Conservation (phyloP, 1,140 invertebrate species). For the Dendrolimus punctatus region DNA sequence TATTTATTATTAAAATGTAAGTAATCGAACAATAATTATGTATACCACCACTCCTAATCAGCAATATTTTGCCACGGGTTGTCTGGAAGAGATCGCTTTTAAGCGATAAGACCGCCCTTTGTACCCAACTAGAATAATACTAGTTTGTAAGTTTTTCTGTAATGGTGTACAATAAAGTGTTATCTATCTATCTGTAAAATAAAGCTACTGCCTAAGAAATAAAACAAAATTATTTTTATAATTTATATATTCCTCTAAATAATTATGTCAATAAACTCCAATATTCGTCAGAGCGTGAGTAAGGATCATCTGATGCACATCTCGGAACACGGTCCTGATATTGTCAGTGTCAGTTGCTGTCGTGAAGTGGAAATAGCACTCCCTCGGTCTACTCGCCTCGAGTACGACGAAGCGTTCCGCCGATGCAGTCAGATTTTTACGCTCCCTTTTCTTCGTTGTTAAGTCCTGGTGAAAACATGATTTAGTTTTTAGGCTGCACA, state of each 20-base stretch:
- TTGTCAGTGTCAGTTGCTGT: conserved; percentile 83
- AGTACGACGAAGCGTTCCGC: conserved; percentile 38
- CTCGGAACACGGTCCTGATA: conserved; percentile 79
- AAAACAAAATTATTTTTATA: background rate
- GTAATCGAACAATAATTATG: too few relatives aligned
- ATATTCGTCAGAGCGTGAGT: conserved; percentile 69
- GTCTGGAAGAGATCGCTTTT: too few relatives aligned
- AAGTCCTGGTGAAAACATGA: conserved; percentile 29
- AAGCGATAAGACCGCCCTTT: too few relatives aligned
- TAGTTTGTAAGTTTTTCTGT: too few relatives aligned
- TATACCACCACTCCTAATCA: too few relatives aligned
- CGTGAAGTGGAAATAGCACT: conserved; percentile 81
- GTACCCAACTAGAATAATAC: too few relatives aligned
- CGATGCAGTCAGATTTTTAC: conserved; percentile 23
- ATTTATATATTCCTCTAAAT: background rate
- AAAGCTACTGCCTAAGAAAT: too few relatives aligned
- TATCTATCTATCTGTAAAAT: too few relatives aligned
- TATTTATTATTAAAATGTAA: too few relatives aligned
- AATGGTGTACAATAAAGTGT: too few relatives aligned
- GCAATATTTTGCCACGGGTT: too few relatives aligned
- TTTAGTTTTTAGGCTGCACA: too few relatives aligned
- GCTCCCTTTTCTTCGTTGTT: conserved; percentile 40
- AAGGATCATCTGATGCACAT: conserved; percentile 81
- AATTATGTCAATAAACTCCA: conserved; percentile 49
- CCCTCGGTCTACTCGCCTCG: conserved; percentile 46